Evolutionary conservation across 1,140 invertebrate genomes (phyloP), one percentile per base, ranked within the genome.

Genomic region (Ganaspis sp.): DNA sequence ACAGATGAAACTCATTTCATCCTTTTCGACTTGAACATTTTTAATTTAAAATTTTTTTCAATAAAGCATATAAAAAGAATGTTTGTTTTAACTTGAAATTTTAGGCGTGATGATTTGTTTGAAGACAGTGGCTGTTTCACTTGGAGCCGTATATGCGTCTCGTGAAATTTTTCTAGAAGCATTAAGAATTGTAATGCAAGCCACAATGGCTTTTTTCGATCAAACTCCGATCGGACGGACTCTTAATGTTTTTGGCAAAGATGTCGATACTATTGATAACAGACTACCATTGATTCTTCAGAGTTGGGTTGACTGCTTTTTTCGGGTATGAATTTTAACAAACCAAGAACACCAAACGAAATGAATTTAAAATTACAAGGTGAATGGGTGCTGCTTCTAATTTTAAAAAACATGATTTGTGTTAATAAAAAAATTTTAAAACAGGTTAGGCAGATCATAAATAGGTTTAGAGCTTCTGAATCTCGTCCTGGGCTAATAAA

Each of bases 191-290:
- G 88, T 95, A 82, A 84, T 97, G 82, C 92, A 89, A 74, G 93
- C 93, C 81, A 94, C 95, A 23, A 93, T 95, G 90, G 89, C 89
- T 70, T 97, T 96, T 92, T 97, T 96, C 90, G 95, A 96, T 90
- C 92, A 91, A 54, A 95, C 94, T 81, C 95, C 96, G 6, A 88
- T 92, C 76, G 96, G 95, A 80, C 92, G 95, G 81, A 93, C 96
- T 81, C 88, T 96, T 76, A 95, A 94, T 90, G 92, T 95, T 81
- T 94, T 96, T 89, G 92, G 93, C 79, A 95, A 94, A 92, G 96
- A 96, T 90, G 90, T 95, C 77, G 93, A 94, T 87, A 92, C 93
- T 72, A 84, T 95, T 88, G 94, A 96, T 91, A 92, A 93, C 86
- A 82, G 89, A 81, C 89, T 90, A 81, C 87, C 89, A 71, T 5